Conservation (phyloP, 2,113 vertebrate genomes). For the Amblyornis subalaris region DNA sequence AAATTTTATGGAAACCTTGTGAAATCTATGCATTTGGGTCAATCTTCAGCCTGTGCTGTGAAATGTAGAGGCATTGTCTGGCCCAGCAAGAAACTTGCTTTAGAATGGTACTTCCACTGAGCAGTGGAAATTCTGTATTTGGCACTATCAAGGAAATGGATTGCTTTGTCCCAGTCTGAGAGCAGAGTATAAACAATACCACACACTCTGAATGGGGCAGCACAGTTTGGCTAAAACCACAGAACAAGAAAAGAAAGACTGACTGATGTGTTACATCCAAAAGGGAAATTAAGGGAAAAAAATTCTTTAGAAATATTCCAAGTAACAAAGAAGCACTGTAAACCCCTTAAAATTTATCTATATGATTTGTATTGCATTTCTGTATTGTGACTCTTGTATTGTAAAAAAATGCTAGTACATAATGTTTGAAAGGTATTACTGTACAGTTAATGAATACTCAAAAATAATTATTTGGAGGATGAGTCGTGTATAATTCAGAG, state of each 20-base stretch:
- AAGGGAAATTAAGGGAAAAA: not conserved
- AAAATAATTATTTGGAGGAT: not conserved
- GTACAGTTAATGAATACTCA: not conserved
- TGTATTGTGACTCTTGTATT: not conserved
- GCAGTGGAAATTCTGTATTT: not conserved
- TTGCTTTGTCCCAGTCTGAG: not conserved
- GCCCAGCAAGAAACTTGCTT: not conserved
- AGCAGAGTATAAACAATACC: not conserved
- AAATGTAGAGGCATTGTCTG: not conserved
- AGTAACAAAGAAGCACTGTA: not conserved
- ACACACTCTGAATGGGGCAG: not conserved
- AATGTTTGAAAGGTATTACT: not conserved
- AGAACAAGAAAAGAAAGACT: not conserved
- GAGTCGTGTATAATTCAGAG: not conserved
- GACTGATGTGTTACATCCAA: not conserved
- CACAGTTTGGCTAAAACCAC: not conserved
- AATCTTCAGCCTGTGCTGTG: not conserved
- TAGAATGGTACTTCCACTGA: not conserved
- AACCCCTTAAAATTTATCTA: not conserved
- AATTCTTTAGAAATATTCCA: not conserved
- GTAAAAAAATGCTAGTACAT: not conserved
- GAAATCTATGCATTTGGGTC: not conserved
- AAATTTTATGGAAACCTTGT: not conserved
- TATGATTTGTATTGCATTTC: not conserved
- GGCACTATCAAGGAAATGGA: not conserved